phyloP scores from a whole-genome alignment of 2,113 vertebrate genomes.

The Mirza zaza region DNA sequence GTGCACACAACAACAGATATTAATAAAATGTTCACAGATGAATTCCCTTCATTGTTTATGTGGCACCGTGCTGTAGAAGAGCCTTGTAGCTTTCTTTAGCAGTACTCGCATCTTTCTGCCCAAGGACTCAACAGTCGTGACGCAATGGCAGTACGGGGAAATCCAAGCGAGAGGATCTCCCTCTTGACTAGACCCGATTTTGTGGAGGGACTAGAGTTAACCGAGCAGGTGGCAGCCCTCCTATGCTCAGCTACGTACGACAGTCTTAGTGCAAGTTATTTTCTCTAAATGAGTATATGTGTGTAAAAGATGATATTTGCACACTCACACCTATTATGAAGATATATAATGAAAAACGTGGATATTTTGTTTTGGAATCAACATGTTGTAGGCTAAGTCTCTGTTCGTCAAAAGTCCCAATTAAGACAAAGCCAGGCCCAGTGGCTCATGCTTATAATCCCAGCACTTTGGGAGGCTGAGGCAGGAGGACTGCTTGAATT shows the following conservation, averaged over 20 bases:
- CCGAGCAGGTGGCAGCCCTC: rapidly evolving
- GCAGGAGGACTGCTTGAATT: too few species aligned
- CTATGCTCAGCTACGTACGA: neutral
- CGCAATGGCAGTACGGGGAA: rapidly evolving
- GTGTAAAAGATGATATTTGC: neutral
- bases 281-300: neutral
- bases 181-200: rapidly evolving
- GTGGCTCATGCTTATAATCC: too few species aligned
- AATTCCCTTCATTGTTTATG: neutral
- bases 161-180: neutral
- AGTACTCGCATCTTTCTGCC: neutral
- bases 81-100: too few species aligned
- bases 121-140: neutral
- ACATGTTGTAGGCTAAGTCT: neutral
- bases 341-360: rapidly evolving
- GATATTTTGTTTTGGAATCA: neutral
- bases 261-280: neutral
- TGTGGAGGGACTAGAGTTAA: too few species aligned
- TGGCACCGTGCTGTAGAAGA: neutral
- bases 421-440: too few species aligned
- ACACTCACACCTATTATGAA: neutral
- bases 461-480: too few species aligned
- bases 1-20: neutral
- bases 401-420: neutral
- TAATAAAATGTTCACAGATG: rapidly evolving